Evolutionary conservation across 2,797 vertebrate genomes (phyloP), one percentile per base, ranked within the genome.

Genomic region (Erpetoichthys calabaricus): DNA sequence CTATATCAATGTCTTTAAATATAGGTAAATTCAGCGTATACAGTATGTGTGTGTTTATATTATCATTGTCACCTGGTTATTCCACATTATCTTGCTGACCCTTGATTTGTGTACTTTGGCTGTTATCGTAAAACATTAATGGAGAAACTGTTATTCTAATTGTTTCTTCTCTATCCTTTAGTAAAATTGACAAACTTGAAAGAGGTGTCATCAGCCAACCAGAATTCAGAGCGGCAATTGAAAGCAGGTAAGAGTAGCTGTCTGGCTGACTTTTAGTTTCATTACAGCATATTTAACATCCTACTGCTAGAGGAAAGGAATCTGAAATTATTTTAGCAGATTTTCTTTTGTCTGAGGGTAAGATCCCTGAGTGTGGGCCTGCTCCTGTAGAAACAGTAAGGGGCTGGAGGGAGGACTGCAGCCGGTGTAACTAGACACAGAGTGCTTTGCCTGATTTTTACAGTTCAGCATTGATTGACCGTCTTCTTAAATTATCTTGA

Each of bases 141-240:
- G 25, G 25, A 2, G 25, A 25, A 25, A 25, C 25, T 25, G 25
- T 25, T 25, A 25, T 25, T 25, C 25, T 25, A 25, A 4, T 46
- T 42, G 9, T 46, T 56, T 4, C 59, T 53, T 41, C 51, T 8
- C 7, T 63, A 60, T 64, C 68, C 56, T 43, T 58, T 3, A 67
- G 67, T 65, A 76, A 75, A 57, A 55, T 51, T 25, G 64, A 63
- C 42, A 73, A 71, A 60, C 61, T 72, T 57, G 71, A 73, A 45
- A 71, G 61, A 67, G 72, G 70, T 4, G 43, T 66, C 3, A 51
- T 72, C 62, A 74, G 56, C 57, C 65, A 73, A 59, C 47, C 69
- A 56, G 64, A 74, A 58, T 79, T 82, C 64, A 42, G 60, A 59
- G 62, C 58, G 56, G 63, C 59, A 45, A 1, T 45, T 58, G 67